Base-by-base conservation (phyloP, 2,113 vertebrate species). In the Morone saxatilis region DNA sequence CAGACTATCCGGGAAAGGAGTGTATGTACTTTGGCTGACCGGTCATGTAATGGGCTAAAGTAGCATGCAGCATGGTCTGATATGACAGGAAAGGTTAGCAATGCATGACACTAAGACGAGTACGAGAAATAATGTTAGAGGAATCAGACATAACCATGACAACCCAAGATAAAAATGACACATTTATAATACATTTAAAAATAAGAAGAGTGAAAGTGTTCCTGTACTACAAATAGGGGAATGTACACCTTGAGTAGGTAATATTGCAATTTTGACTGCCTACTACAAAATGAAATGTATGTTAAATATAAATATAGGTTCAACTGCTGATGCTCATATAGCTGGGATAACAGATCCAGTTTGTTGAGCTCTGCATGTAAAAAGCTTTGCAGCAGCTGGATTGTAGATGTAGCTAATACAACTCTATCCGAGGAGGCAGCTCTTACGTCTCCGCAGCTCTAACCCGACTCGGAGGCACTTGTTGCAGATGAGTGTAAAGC, bases 401-500 rank as follows among this genome's bases (percentile, higher is more conserved):
- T 45, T 45, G 17, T 19, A 53, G 3, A 56, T 57, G 25, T 4
- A 20, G 20, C 38, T 8, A 12, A 20, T 17, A 38, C 40, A 13
- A 12, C 38, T 71, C 38, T 41, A 1, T 43, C 38, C 7, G 4
- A 72, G 48, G 57, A 31, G 19, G 69, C 59, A 59, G 59, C 70
- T 75, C 45, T 89, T 68, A 4, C 65, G 59, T 50, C 59, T 56
- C 17, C 19, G 48, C 50, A 11, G 78, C 71, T 86, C 38, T 0
- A 40, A 54, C 67, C 72, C 57, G 45, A 80, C 53, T 63, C 80
- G 16, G 53, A 54, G 40, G 48, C 86, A 91, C 93, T 90, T 94
- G 92, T 93, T 93, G 91, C 82, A 76, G 83, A 74, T 0, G 68
- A 74, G 66, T 6, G 53, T 25, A 36, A 56, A 93, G 95, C 92